Conservation (phyloP, 2,797 vertebrate species). For the Phataginus tricuspis region DNA sequence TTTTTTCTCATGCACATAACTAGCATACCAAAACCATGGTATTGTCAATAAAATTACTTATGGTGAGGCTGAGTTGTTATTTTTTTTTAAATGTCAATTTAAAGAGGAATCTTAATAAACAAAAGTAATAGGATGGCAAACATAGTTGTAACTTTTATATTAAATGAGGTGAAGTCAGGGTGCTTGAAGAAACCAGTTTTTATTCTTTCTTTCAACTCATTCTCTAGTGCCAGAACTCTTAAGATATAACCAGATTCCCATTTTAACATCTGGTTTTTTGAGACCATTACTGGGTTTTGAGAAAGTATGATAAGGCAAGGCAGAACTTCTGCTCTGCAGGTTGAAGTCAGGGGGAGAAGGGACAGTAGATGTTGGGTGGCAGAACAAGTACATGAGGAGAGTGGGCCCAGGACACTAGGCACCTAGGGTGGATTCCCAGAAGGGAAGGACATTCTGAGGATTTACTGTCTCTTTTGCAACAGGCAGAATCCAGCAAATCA, state of each 20-base stretch:
- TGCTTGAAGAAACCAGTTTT: background rate
- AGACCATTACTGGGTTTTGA: background rate
- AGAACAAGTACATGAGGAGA: background rate
- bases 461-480: background rate
- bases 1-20: background rate
- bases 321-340: background rate
- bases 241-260: background rate
- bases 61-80: background rate
- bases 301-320: background rate
- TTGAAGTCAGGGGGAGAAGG: background rate
- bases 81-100: constrained; percentile 7
- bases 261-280: background rate
- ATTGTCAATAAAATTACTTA: constrained; percentile 20
- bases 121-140: background rate
- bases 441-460: background rate
- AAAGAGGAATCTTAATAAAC: constrained; percentile 1
- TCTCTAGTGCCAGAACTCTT: background rate
- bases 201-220: background rate
- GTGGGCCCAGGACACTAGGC: background rate
- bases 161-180: background rate
- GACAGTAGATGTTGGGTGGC: background rate
- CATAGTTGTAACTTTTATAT: background rate
- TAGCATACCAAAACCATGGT: background rate
- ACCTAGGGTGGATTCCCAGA: background rate
- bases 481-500: background rate